These are phyloP conservation scores for Chrysolina haemoptera DNA, from an alignment of 2,888 invertebrate species.

Conservation along the genomic window DNA sequence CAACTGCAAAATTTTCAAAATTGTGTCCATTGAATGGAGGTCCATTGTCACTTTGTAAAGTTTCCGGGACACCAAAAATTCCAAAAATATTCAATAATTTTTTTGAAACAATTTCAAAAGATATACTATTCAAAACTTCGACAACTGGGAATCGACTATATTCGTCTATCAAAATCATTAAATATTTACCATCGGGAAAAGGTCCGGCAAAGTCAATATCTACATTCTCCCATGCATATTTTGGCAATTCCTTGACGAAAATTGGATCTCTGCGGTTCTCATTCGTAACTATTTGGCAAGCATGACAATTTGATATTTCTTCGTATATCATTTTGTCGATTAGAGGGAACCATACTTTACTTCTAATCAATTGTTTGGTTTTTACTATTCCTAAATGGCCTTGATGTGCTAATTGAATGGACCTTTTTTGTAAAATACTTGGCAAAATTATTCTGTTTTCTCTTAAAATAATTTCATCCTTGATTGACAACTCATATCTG, in stretches of 20 bases:
- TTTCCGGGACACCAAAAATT: conserved; percentile 26
- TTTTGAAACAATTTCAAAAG: background rate
- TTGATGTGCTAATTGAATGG: conserved; percentile 5
- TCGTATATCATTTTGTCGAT: conserved; percentile 8
- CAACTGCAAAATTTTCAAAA: conserved; percentile 22
- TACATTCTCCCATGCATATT: background rate
- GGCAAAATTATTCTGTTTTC: background rate
- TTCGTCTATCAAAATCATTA: conserved; percentile 23
- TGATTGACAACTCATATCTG: background rate
- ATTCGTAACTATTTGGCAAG: background rate
- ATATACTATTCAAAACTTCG: background rate
- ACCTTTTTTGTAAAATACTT: background rate
- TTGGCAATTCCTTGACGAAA: background rate
- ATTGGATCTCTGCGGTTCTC: background rate
- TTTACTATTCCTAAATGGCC: background rate
- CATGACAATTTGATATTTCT: background rate
- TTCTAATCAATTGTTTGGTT: conserved; percentile 17
- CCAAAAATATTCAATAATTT: conserved; percentile 18
- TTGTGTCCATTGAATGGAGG: conserved; percentile 27
- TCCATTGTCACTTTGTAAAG: conserved; percentile 31
- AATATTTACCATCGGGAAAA: conserved; percentile 29
- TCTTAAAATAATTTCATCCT: background rate
- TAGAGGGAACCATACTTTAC: background rate
- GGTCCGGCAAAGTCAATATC: conserved; percentile 25
- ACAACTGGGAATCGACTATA: conserved; percentile 26